Evolutionary conservation across 2,113 vertebrate genomes (phyloP), one percentile per base, ranked within the genome.

Genomic region (Melanostigma gelatinosum): DNA sequence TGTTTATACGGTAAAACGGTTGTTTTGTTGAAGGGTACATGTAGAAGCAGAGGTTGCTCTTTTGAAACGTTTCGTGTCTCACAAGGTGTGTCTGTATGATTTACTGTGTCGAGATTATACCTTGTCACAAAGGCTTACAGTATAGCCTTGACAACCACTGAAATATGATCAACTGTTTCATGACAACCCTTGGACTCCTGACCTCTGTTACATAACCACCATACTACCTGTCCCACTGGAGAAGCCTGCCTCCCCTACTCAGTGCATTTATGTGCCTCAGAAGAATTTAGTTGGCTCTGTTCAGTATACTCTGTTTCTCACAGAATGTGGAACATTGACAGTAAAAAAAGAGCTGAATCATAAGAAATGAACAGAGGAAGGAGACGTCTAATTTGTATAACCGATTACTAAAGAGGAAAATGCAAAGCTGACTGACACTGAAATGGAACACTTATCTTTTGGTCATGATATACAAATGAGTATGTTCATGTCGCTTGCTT

Each of bases 61-160:
- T 76, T 36, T 13, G 8, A 36, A 20, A 38, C 15, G 18, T 20
- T 3, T 29, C 2, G 15, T 36, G 57, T 81, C 61, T 48, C 36
- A 29, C 70, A 76, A 84, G 87, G 85, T 79, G 88, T 64, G 79
- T 72, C 70, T 20, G 15, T 40, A 16, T 70, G 77, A 82, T 83
- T 88, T 69, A 87, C 29, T 10, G 22, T 9, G 54, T 1, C 1
- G 44, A 72, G 66, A 60, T 89, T 44, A 75, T 4, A 1, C 18
- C 54, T 40, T 29, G 67, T 64, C 74, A 61, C 5, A 1, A 8
- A 61, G 44, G 32, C 11, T 87, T 63, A 29, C 4, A 32, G n/a
- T 54, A 12, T 7, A 15, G 57, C 68, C 36, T 36, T 72, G 65
- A 65, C 34, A 73, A 75, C 79, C 42, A 20, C 11, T 46, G 22